A percentile compares a stretch with the other conserved stretches of the same genome.
Conservation (phyloP, 2,797 vertebrate species). For the Pseudocheirus occidentalis region DNA sequence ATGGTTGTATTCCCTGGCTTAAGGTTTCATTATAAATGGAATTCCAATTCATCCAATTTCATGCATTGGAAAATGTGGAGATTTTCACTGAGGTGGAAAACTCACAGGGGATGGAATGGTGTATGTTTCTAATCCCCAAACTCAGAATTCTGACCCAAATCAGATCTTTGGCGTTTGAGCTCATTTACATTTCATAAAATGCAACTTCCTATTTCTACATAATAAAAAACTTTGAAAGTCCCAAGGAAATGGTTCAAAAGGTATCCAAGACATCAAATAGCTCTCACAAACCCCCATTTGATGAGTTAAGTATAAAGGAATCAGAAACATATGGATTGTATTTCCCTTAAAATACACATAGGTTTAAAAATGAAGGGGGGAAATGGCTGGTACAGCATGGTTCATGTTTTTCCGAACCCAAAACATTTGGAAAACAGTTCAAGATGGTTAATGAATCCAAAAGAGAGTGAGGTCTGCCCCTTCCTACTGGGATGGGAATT, state of each 20-base stretch:
- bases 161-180: conserved; percentile 53
- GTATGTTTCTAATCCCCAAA: conserved; percentile 29
- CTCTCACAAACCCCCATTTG: conserved; percentile 66
- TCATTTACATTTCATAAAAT: conserved; percentile 73
- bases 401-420: conserved; percentile 58
- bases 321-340: conserved; percentile 69
- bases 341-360: conserved; percentile 71
- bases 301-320: conserved; percentile 73
- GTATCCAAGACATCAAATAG: conserved; percentile 65
- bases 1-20: background rate
- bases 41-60: conserved; percentile 44
- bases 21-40: conserved; percentile 2
- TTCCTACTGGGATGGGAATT: conserved; percentile 2
- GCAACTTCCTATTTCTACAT: conserved; percentile 69
- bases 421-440: conserved; percentile 67
- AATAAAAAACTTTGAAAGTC: conserved; percentile 66
- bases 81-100: conserved; percentile 10
- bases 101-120: conserved; percentile 12
- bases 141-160: conserved; percentile 62
- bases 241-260: conserved; percentile 59
- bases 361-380: conserved; percentile 58
- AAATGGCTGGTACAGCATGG: conserved; percentile 34
- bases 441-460: conserved; percentile 52
- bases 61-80: conserved; percentile 37
- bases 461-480: background rate